phyloP scores from a whole-genome alignment of 2,797 vertebrate genomes.

The Catamblyrhynchus diadema region DNA sequence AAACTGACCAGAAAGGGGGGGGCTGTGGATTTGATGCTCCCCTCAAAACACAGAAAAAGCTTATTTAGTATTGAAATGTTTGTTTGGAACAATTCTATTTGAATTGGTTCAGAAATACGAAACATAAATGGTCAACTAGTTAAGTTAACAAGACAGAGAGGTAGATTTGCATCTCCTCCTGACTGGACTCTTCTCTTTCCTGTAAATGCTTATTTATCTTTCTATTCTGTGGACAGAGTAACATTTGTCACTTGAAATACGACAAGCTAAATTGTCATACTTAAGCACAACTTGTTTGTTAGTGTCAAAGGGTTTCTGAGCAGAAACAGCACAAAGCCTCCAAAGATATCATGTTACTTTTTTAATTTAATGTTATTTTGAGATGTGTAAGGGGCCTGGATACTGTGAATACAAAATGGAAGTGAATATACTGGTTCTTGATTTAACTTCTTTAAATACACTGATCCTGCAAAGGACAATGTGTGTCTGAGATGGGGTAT shows the following conservation, averaged over 20 bases:
- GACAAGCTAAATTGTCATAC: neutral
- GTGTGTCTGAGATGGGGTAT: neutral
- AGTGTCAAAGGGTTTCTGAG: neutral
- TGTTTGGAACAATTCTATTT: neutral
- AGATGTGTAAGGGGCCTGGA: neutral
- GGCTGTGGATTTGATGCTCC: neutral
- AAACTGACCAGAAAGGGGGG: neutral
- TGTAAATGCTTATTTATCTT: neutral
- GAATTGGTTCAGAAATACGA: neutral
- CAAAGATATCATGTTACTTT: neutral
- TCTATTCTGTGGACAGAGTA: neutral
- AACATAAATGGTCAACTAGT: neutral
- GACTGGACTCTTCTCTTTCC: neutral
- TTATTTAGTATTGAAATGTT: neutral
- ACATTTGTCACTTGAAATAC: neutral
- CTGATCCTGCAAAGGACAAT: neutral
- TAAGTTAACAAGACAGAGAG: neutral
- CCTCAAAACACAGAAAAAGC: neutral
- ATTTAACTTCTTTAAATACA: neutral
- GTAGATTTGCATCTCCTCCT: neutral
- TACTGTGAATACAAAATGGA: neutral
- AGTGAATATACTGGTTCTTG: neutral
- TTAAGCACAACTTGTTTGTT: neutral
- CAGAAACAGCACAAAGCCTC: neutral
- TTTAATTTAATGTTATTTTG: neutral